A percentile compares a stretch with the other conserved stretches of the same genome.
phyloP scores from a whole-genome alignment of 1,140 invertebrate species.

The Hypothenemus hampei region DNA sequence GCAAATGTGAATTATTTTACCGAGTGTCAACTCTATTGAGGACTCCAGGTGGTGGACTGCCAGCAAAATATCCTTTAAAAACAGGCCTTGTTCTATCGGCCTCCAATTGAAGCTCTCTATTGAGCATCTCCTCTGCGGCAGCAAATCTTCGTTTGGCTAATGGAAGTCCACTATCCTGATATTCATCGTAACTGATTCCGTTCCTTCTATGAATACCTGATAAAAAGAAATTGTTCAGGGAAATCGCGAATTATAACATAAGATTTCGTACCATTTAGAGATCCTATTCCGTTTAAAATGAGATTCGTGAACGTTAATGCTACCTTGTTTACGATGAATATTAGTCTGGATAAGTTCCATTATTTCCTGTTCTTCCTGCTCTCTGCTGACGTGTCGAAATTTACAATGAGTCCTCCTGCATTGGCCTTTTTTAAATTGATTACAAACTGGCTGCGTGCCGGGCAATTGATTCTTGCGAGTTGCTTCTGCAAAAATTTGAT shows the following conservation, averaged over 20 bases:
- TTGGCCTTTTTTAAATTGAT: constrained; percentile 70
- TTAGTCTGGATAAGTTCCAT: constrained; percentile 40
- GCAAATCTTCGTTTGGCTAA: constrained; percentile 36
- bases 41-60: constrained; percentile 41
- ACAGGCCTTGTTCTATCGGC: constrained; percentile 19
- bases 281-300: constrained; percentile 18
- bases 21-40: constrained; percentile 38
- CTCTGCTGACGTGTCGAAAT: constrained; percentile 52
- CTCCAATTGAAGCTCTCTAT: constrained; percentile 22
- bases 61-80: constrained; percentile 43
- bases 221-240: background rate
- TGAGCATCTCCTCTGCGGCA: constrained; percentile 25
- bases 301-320: constrained; percentile 31
- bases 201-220: constrained; percentile 12
- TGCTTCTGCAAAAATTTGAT: constrained; percentile 51
- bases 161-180: constrained; percentile 35
- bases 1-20: constrained; percentile 20
- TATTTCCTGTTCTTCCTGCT: constrained; percentile 47
- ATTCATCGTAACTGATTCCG: constrained; percentile 31
- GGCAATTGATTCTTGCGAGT: constrained; percentile 46
- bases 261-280: constrained; percentile 22
- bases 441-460: constrained; percentile 59
- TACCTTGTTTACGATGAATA: constrained; percentile 27
- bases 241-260: no score
- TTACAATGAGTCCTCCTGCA: constrained; percentile 54